These are phyloP conservation scores for Drosophila dunni DNA, from an alignment of 1,140 invertebrate species.

Conservation along the genomic window DNA sequence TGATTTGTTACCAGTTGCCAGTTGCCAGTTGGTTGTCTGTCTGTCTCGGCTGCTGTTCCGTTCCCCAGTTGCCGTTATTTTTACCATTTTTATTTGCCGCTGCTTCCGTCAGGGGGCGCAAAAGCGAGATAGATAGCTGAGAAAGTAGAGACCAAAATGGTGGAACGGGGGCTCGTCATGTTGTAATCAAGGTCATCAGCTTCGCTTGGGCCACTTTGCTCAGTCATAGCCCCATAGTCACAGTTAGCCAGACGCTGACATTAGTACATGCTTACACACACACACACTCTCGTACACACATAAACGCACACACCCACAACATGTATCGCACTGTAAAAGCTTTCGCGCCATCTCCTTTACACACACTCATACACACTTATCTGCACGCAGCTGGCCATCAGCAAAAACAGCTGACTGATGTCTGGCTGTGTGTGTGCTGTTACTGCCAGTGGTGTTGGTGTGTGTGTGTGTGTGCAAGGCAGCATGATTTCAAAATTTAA, in stretches of 20 bases:
- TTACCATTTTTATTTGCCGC: slow-evolving; percentile 74
- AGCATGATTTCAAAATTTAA: slow-evolving; percentile 84
- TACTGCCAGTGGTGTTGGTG: background rate
- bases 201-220: slow-evolving; percentile 64
- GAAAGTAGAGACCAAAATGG: background rate
- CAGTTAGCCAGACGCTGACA: slow-evolving; percentile 80
- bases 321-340: slow-evolving; percentile 49
- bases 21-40: slow-evolving; percentile 37
- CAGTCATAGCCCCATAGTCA: slow-evolving; percentile 66
- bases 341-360: slow-evolving; percentile 70
- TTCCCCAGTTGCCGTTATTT: slow-evolving; percentile 65
- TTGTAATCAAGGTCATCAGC: slow-evolving; percentile 81
- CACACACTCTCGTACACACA: slow-evolving; percentile 13
- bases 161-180: slow-evolving; percentile 46
- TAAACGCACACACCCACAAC: slow-evolving; percentile 9
- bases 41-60: slow-evolving; percentile 16
- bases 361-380: slow-evolving; percentile 7
- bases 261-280: slow-evolving; percentile 65
- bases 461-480: slow-evolving; percentile 39
- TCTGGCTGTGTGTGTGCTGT: slow-evolving; percentile 30
- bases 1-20: slow-evolving; percentile 73
- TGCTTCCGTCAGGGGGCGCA: slow-evolving; percentile 38
- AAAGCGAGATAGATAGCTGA: background rate
- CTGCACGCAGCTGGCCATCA: slow-evolving; percentile 61
- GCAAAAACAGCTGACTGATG: slow-evolving; percentile 76